These are phyloP conservation scores for Phyllostomus hastatus DNA, from an alignment of 2,113 vertebrate species.

Conservation along the genomic window DNA sequence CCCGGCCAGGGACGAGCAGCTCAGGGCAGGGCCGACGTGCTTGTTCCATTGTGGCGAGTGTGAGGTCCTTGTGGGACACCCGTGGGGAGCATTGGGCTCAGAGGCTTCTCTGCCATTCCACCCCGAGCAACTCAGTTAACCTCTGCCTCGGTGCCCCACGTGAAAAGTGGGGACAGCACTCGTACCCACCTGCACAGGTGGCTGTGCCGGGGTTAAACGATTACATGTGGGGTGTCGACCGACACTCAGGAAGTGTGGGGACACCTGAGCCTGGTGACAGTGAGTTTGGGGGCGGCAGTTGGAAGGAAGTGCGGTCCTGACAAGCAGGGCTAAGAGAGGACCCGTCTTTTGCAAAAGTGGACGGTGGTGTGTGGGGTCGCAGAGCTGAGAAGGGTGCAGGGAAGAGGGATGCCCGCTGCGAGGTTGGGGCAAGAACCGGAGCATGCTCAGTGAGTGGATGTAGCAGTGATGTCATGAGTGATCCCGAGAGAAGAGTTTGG, in stretches of 20 bases:
- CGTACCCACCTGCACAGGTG: not conserved
- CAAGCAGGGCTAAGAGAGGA: not conserved
- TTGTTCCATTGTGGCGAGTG: not conserved
- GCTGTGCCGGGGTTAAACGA: not conserved
- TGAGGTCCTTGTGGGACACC: not conserved
- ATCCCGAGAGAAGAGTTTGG: not conserved
- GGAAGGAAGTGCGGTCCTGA: not conserved
- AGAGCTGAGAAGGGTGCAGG: not conserved
- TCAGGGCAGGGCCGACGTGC: not conserved
- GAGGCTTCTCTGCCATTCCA: not conserved
- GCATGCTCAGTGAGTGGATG: not conserved
- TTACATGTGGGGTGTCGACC: not conserved
- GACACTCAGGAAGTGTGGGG: not conserved
- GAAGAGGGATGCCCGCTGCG: not conserved
- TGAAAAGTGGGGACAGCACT: not conserved
- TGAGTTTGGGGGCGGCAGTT: not conserved
- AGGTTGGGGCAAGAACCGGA: accelerated
- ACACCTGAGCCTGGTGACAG: not conserved
- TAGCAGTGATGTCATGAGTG: not conserved
- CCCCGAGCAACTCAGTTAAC: not conserved
- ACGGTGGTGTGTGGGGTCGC: accelerated
- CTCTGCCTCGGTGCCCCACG: not conserved
- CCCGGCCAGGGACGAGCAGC: no score
- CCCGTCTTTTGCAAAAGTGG: accelerated
- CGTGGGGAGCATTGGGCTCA: not conserved